Conservation (phyloP, 1,140 invertebrate species). For the Drosophila sp. region DNA sequence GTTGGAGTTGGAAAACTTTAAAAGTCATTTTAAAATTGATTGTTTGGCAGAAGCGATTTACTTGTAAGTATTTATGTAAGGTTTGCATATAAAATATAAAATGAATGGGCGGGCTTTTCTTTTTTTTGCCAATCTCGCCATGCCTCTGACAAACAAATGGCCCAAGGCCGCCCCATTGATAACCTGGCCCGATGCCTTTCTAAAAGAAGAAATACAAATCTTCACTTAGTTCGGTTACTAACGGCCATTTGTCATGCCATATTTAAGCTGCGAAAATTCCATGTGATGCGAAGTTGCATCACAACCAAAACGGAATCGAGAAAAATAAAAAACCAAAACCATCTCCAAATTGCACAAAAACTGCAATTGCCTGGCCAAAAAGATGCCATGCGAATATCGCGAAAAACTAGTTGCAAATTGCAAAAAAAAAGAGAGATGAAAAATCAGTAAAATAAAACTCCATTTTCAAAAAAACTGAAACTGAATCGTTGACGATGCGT, state of each 20-base stretch:
- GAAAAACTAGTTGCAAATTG: conserved; percentile 41
- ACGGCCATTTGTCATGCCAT: conserved; percentile 70
- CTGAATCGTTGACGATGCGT: conserved; percentile 42
- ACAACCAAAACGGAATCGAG: conserved; percentile 24
- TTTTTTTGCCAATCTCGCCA: conserved; percentile 6
- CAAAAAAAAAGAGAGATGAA: conserved; percentile 2
- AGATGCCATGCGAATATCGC: conserved; percentile 6
- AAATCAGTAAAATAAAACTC: not conserved
- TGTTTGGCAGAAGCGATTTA: too few relatives aligned
- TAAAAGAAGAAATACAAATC: conserved; percentile 48
- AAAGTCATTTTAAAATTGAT: too few relatives aligned
- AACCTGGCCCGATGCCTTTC: conserved; percentile 55
- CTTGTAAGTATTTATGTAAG: too few relatives aligned
- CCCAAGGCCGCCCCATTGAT: conserved; percentile 45
- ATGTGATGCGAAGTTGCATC: conserved; percentile 46
- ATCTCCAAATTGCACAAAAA: conserved; percentile 10
- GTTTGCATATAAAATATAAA: too few relatives aligned
- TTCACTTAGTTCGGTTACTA: conserved; percentile 38
- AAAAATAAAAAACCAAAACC: not conserved
- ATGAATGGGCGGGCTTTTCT: not conserved
- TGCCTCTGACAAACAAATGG: conserved; percentile 20
- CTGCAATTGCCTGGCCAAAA: conserved; percentile 18
- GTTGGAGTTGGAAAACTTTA: too few relatives aligned
- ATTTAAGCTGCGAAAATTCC: conserved; percentile 8
- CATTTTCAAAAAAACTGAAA: not conserved